Evolutionary conservation across 2,113 vertebrate genomes (phyloP).

Genomic region (Otis tarda): DNA sequence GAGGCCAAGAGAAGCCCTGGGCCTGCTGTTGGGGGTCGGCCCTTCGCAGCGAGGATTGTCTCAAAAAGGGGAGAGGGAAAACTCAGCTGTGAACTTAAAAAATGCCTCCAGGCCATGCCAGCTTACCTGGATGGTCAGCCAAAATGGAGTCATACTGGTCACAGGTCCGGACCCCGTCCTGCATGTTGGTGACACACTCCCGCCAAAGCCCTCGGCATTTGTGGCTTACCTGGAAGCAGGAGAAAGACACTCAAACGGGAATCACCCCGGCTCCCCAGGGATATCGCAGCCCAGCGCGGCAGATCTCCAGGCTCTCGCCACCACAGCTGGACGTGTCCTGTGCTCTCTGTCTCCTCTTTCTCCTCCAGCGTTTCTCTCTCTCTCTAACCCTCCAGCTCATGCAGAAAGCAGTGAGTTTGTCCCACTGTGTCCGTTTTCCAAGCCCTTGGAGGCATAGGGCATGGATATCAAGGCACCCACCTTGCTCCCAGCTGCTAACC

Average conservation of each 20-base stretch:
- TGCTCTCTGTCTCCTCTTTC: neutral
- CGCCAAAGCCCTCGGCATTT: slow-evolving; percentile 78
- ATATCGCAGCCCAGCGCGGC: neutral
- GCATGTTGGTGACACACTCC: slow-evolving; percentile 77
- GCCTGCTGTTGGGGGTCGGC: neutral
- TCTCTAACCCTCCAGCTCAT: neutral
- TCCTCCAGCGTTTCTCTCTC: neutral
- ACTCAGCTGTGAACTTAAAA: neutral
- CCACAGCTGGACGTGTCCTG: neutral
- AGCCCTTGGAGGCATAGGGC: neutral
- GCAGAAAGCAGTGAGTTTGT: neutral
- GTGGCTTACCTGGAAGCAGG: slow-evolving; percentile 71
- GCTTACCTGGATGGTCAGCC: slow-evolving; percentile 75
- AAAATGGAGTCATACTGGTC: slow-evolving; percentile 79
- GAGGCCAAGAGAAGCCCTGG: neutral
- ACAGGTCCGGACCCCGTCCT: slow-evolving; percentile 76
- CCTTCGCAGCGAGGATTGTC: neutral
- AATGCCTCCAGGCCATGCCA: neutral
- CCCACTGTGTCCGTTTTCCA: neutral
- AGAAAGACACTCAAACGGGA: neutral
- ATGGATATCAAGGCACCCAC: neutral
- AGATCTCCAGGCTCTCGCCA: neutral
- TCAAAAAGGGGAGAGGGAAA: neutral
- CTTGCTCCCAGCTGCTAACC: neutral
- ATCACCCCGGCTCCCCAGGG: neutral